These are phyloP conservation scores for Linhomoeus sp. DNA, from an alignment of 2,888 invertebrate genomes.

Conservation along the genomic window DNA sequence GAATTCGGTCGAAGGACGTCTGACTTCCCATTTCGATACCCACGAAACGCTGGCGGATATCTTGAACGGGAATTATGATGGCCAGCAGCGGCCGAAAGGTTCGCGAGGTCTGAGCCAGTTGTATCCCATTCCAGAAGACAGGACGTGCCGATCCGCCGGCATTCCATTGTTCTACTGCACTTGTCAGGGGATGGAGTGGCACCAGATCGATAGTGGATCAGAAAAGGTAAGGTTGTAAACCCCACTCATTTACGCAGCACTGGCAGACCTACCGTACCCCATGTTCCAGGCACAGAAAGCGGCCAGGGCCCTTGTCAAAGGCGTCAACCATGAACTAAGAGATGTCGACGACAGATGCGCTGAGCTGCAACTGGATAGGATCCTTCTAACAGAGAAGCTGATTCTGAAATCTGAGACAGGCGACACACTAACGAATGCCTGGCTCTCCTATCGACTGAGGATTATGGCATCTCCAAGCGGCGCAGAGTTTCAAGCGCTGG, in stretches of 20 bases:
- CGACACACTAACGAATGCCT: too few species aligned
- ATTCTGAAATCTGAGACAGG: too few species aligned
- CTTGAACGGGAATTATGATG: constrained; percentile 1
- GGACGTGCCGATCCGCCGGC: neutral
- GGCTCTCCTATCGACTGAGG: neutral
- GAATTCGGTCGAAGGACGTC: neutral
- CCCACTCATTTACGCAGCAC: too few species aligned
- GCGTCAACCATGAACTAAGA: too few species aligned
- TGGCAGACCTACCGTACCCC: too few species aligned
- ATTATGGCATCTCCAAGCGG: neutral
- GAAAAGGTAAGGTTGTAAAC: too few species aligned
- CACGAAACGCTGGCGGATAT: constrained; percentile 2
- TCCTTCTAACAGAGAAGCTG: too few species aligned
- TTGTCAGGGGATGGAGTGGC: neutral
- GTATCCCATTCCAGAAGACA: neutral
- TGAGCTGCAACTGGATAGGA: too few species aligned
- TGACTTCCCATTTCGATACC: constrained; percentile 1
- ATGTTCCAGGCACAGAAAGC: too few species aligned
- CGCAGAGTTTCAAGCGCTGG: neutral
- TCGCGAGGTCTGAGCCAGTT: neutral
- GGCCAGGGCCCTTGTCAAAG: too few species aligned
- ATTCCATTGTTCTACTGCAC: constrained; percentile 1
- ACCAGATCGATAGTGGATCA: too few species aligned
- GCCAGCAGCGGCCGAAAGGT: neutral
- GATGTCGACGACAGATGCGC: too few species aligned